These are phyloP conservation scores for Steatocranus sp. DNA, from an alignment of 2,797 vertebrate genomes.

Conservation along the genomic window DNA sequence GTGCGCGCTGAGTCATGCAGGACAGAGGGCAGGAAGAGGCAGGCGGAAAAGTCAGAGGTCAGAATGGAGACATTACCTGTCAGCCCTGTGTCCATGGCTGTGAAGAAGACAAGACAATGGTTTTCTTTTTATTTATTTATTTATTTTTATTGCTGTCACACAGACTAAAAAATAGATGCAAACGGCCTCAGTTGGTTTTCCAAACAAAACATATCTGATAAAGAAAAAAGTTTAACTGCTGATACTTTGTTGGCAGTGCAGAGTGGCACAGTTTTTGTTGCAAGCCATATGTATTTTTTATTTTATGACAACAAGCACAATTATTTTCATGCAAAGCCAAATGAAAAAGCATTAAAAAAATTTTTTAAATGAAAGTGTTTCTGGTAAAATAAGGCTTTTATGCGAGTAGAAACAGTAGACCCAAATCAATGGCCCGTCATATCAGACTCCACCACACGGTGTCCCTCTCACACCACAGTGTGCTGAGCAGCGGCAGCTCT, in stretches of 20 bases:
- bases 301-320: background rate
- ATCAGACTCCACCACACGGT: background rate
- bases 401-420: background rate
- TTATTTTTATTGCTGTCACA: background rate
- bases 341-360: background rate
- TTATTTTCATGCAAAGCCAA: background rate
- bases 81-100: conserved; percentile 96
- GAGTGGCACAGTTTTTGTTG: background rate
- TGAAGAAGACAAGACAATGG: conserved; percentile 76
- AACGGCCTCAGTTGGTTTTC: background rate
- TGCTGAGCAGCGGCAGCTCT: background rate
- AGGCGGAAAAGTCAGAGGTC: background rate
- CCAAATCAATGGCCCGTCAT: background rate
- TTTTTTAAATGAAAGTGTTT: background rate
- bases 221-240: background rate
- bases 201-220: background rate
- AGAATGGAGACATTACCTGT: conserved; percentile 84
- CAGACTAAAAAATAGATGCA: background rate
- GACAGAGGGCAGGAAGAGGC: background rate
- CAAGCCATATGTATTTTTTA: background rate
- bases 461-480: background rate
- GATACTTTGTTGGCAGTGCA: background rate
- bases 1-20: conserved; percentile 21
- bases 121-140: conserved; percentile 11
- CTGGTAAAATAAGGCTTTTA: background rate